Evolutionary conservation across 1,140 invertebrate genomes (phyloP).

Genomic region (Achroia grisella): DNA sequence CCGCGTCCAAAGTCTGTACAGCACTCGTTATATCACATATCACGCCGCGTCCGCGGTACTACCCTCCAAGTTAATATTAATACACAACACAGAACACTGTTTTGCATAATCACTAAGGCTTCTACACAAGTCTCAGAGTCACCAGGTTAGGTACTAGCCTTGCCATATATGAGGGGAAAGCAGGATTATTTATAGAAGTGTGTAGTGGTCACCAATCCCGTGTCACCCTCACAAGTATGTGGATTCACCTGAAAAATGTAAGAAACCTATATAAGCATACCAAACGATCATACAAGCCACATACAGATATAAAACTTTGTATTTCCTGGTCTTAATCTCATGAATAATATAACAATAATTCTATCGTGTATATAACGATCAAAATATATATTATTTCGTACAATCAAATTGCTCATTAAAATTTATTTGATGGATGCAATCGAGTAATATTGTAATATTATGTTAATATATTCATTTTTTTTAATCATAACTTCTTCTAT

Average conservation of each 20-base stretch:
- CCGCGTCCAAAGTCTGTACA: constrained; percentile 20
- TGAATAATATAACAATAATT: too few species aligned
- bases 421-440: too few species aligned
- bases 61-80: constrained; percentile 36
- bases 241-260: constrained; percentile 71
- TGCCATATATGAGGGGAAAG: constrained; percentile 27
- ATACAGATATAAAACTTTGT: constrained; percentile 3
- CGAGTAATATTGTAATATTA: too few species aligned
- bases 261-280: constrained; percentile 27
- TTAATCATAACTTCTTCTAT: too few species aligned
- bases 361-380: too few species aligned
- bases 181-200: constrained; percentile 43
- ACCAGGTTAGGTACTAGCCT: constrained; percentile 42
- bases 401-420: too few species aligned
- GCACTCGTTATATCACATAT: constrained; percentile 29
- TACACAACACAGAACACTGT: constrained; percentile 60
- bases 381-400: too few species aligned
- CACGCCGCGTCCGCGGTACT: constrained; percentile 27
- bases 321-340: too few species aligned
- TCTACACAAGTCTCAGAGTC: constrained; percentile 36
- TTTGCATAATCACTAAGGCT: constrained; percentile 48
- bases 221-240: constrained; percentile 71
- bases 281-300: constrained; percentile 1
- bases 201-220: constrained; percentile 33
- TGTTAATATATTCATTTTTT: too few species aligned